Percentiles rank a stretch among this genome's conserved stretches.
phyloP scores from a whole-genome alignment of 2,113 vertebrate genomes.

The Indri indri region DNA sequence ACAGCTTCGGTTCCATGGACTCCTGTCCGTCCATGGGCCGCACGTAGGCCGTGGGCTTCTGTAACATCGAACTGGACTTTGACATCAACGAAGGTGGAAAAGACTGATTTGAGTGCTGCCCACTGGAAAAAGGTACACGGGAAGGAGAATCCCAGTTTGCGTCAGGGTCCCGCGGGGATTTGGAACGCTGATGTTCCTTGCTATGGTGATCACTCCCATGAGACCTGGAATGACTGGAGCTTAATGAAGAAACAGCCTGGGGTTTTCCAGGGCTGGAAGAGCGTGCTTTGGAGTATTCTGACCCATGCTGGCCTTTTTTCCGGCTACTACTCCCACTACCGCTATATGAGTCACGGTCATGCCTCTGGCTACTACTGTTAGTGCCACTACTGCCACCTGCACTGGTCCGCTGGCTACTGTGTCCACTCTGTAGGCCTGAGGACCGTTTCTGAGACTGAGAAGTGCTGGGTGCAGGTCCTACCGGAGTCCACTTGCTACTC shows the following conservation, averaged over 20 bases:
- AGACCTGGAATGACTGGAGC: conserved; percentile 90
- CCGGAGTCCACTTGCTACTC: conserved; percentile 97
- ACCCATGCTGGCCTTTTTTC: conserved; percentile 95
- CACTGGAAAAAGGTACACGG: conserved; percentile 92
- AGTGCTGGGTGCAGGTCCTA: conserved; percentile 92
- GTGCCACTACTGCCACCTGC: conserved; percentile 77
- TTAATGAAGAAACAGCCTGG: conserved; percentile 89
- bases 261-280: conserved; percentile 91
- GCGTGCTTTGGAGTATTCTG: conserved; percentile 94
- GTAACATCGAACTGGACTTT: conserved; percentile 95
- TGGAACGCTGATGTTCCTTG: conserved; percentile 96
- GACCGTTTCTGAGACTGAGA: conserved; percentile 95
- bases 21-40: conserved; percentile 99
- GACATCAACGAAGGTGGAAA: conserved; percentile 97
- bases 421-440: conserved; percentile 87
- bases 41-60: conserved; percentile 98
- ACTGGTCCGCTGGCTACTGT: conserved; percentile 85
- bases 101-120: conserved; percentile 93
- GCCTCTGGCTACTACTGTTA: conserved; percentile 89
- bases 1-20: conserved; percentile 94
- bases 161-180: conserved; percentile 95
- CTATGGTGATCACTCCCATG: conserved; percentile 92
- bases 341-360: conserved; percentile 90
- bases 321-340: conserved; percentile 84
- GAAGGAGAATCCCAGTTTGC: conserved; percentile 98